Percentiles rank a stretch among this genome's conserved stretches.
Evolutionary conservation across 1,140 invertebrate species (phyloP).

Genomic region (Pristionchus pacificus): DNA sequence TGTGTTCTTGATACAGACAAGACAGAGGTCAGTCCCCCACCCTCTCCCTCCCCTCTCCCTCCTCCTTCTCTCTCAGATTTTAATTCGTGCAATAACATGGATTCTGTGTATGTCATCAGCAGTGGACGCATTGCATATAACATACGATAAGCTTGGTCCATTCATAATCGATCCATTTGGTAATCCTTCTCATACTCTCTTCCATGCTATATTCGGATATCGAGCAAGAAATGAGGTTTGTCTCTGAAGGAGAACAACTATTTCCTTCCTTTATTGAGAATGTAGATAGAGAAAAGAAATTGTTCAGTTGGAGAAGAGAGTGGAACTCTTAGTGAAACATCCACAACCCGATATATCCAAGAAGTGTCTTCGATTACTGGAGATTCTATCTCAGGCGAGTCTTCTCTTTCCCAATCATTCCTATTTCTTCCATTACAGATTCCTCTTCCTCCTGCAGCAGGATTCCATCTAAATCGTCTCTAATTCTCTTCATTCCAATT

Average conservation of each 20-base stretch:
- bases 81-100: conserved; percentile 44
- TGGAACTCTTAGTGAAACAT: conserved; percentile 14
- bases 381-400: conserved; percentile 30
- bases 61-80: conserved; percentile 16
- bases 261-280: background rate
- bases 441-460: conserved; percentile 10
- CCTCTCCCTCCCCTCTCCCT: no score
- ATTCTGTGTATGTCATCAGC: conserved; percentile 42
- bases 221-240: conserved; percentile 19
- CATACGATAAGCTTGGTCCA: conserved; percentile 41
- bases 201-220: conserved; percentile 23
- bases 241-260: background rate
- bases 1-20: conserved; percentile 47
- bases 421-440: background rate
- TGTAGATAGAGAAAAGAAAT: background rate
- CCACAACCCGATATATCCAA: conserved; percentile 31
- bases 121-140: conserved; percentile 40
- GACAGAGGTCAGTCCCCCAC: conserved; percentile 19
- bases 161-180: conserved; percentile 28
- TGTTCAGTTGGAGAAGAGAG: conserved; percentile 23
- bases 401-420: background rate
- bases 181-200: conserved; percentile 24
- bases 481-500: background rate
- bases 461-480: conserved; percentile 2
- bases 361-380: conserved; percentile 33